A percentile compares a stretch with the other conserved stretches of the same genome.
phyloP scores from a whole-genome alignment of 2,113 vertebrate species.

The Trinectes maculatus region DNA sequence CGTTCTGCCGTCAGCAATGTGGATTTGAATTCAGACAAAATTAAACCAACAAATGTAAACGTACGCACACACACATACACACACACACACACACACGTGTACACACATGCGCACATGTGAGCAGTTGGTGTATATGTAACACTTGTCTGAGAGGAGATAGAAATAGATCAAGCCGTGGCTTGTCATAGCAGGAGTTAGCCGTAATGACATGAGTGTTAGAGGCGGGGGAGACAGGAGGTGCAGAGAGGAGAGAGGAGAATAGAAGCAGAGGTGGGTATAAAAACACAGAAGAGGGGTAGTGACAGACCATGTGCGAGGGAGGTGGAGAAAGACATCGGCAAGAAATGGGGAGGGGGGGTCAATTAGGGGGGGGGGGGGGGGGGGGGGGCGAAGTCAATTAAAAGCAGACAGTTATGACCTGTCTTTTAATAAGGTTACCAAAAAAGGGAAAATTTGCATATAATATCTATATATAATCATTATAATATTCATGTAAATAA shows the following conservation, averaged over 20 bases:
- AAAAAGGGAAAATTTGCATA: too few relatives aligned
- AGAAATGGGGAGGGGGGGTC: constrained; percentile 8
- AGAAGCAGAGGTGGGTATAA: constrained; percentile 39
- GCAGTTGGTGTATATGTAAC: constrained; percentile 60
- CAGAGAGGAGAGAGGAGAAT: constrained; percentile 30
- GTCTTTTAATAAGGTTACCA: too few relatives aligned
- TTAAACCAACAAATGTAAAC: neutral
- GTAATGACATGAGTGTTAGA: constrained; percentile 71
- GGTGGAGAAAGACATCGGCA: constrained; percentile 20
- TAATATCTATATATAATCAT: too few relatives aligned
- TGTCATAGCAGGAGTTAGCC: constrained; percentile 67
- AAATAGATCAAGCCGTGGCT: constrained; percentile 69
- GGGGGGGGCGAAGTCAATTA: too few relatives aligned
- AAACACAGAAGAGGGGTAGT: constrained; percentile 20
- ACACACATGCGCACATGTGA: constrained; percentile 4
- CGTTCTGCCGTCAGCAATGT: neutral
- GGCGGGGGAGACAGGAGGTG: constrained; percentile 41
- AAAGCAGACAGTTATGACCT: too few relatives aligned
- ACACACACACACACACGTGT: constrained; percentile 10
- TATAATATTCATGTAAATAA: too few relatives aligned
- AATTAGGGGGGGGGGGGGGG: neutral
- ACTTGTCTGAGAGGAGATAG: constrained; percentile 58
- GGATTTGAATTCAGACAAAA: constrained; percentile 16
- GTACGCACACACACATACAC: neutral
- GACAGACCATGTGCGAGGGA: constrained; percentile 45